These are phyloP conservation scores for Orthonyx spaldingii DNA, from an alignment of 2,113 vertebrate genomes.

Conservation along the genomic window DNA sequence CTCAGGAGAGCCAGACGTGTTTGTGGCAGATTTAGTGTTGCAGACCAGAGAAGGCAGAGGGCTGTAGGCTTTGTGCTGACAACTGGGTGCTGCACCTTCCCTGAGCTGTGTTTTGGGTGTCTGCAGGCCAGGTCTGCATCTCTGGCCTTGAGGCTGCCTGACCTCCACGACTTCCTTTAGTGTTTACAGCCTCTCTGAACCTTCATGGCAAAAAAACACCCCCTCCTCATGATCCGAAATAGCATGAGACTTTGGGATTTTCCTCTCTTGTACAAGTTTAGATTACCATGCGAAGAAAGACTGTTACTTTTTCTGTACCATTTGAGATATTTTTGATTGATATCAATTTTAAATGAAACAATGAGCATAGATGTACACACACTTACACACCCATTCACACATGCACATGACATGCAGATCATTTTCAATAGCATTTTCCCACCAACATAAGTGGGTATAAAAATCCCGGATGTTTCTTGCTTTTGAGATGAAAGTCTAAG, in stretches of 20 bases:
- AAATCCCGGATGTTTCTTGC: neutral
- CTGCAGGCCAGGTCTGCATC: neutral
- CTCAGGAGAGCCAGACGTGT: accelerated
- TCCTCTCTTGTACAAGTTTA: neutral
- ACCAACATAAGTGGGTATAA: neutral
- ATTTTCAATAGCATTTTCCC: neutral
- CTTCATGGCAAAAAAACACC: neutral
- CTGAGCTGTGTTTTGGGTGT: neutral
- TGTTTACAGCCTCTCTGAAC: neutral
- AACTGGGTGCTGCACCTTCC: neutral
- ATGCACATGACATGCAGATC: neutral
- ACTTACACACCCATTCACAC: neutral
- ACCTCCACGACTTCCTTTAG: neutral
- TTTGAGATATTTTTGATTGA: neutral
- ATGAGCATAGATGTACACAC: neutral
- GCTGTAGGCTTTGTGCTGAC: neutral
- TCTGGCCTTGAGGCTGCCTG: neutral
- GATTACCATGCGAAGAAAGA: neutral
- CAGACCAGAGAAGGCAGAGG: neutral
- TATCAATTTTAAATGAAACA: neutral
- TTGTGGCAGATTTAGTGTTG: neutral
- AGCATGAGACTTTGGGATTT: neutral
- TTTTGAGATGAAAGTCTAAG: neutral
- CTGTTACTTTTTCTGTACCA: neutral
- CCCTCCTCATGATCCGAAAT: neutral